Evolutionary conservation across 2,797 vertebrate species (phyloP).

Genomic region (Oophaga sylvatica): DNA sequence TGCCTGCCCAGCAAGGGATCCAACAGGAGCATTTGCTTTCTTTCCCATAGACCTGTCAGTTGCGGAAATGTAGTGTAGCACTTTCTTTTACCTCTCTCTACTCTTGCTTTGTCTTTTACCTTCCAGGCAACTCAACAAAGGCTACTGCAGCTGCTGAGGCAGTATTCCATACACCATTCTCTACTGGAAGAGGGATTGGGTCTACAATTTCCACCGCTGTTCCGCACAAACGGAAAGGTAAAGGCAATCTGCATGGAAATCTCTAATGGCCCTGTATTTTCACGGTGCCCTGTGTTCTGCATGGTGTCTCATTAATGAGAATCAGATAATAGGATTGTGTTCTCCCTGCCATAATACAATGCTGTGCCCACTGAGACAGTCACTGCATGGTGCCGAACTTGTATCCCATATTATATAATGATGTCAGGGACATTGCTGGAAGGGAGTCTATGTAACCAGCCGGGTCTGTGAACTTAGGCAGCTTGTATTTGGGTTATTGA

Average conservation of each 20-base stretch:
- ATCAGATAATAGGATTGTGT: not conserved
- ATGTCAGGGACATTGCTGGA: not conserved
- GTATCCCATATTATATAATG: too few species aligned
- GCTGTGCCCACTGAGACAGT: not conserved
- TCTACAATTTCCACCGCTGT: conserved; percentile 29
- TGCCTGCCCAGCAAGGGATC: conserved; percentile 51
- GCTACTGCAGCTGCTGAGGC: conserved; percentile 15
- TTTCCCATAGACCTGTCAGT: conserved; percentile 53
- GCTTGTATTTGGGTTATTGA: conserved; percentile 37
- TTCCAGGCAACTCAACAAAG: conserved; percentile 31
- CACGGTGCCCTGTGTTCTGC: not conserved
- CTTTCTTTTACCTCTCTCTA: conserved; percentile 37
- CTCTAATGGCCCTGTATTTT: not conserved
- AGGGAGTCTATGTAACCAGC: not conserved
- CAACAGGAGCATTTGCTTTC: conserved; percentile 46
- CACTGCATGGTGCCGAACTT: conserved; percentile 9
- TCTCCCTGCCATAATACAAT: not conserved
- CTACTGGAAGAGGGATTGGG: conserved; percentile 7
- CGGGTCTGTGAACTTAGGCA: conserved; percentile 21
- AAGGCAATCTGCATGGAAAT: not conserved
- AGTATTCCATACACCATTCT: conserved; percentile 10
- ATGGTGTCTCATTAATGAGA: not conserved
- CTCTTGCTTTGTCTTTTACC: conserved; percentile 31
- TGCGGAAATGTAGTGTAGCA: conserved; percentile 57
- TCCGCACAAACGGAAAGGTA: conserved; percentile 38